Conservation (phyloP, 2,113 vertebrate genomes). For the Pogonocichla stellata region DNA sequence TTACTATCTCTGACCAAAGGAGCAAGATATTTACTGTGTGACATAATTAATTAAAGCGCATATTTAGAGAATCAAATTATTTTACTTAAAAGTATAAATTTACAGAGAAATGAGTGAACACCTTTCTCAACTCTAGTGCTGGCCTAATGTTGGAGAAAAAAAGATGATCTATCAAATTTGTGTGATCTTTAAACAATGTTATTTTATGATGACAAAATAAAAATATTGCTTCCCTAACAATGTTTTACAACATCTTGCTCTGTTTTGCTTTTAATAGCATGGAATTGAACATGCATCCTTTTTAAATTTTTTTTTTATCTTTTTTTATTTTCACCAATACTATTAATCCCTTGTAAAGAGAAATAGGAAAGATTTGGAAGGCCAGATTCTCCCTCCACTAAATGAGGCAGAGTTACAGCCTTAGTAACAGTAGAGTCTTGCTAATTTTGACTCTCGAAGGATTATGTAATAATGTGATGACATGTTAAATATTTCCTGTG, state of each 20-base stretch:
- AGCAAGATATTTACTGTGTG: constrained; percentile 52
- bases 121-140: constrained; percentile 19
- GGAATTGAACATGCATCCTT: constrained; percentile 1
- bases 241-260: constrained; percentile 69
- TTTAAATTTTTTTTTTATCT: neutral
- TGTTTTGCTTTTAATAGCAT: constrained; percentile 51
- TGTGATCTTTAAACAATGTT: constrained; percentile 66
- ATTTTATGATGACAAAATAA: constrained; percentile 72
- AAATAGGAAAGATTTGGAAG: constrained; percentile 11
- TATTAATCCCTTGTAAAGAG: constrained; percentile 13
- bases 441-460: constrained; percentile 36
- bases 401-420: neutral
- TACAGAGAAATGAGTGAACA: neutral
- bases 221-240: constrained; percentile 70
- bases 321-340: neutral
- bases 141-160: constrained; percentile 27
- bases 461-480: constrained; percentile 35
- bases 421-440: neutral
- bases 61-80: constrained; percentile 70
- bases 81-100: constrained; percentile 60
- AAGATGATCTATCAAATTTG: constrained; percentile 48
- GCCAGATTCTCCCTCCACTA: neutral
- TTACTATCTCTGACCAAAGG: constrained; percentile 69
- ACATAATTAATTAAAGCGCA: constrained; percentile 38
- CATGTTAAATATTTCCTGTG: constrained; percentile 45